These are phyloP conservation scores for Neomicropteryx cornuta DNA, from an alignment of 1,140 invertebrate genomes.

Conservation along the genomic window DNA sequence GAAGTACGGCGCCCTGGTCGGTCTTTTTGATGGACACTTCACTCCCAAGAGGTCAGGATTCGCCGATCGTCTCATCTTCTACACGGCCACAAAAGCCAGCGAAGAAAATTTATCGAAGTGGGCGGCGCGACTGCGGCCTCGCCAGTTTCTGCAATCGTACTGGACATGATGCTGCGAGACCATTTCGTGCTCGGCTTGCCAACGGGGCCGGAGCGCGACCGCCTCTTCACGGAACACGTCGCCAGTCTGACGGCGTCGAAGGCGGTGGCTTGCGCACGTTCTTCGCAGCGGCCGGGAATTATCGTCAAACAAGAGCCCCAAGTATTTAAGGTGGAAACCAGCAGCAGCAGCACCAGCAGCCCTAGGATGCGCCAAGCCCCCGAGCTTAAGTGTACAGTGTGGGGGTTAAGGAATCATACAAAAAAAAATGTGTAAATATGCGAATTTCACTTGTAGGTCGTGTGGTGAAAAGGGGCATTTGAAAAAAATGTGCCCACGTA, in stretches of 20 bases:
- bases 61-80: conserved; percentile 9
- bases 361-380: too few species aligned
- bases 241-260: conserved; percentile 1
- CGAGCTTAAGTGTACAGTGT: too few species aligned
- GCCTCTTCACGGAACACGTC: neutral
- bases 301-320: too few species aligned
- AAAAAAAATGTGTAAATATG: too few species aligned
- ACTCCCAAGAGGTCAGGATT: conserved; percentile 11
- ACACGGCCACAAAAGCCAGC: conserved; percentile 4
- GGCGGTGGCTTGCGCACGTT: too few species aligned
- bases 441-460: too few species aligned
- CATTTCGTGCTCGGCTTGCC: conserved; percentile 4
- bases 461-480: too few species aligned
- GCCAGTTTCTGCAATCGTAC: conserved; percentile 1
- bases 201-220: conserved; percentile 1
- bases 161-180: neutral
- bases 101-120: conserved; percentile 10
- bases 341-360: too few species aligned
- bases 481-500: too few species aligned
- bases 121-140: conserved; percentile 8
- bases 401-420: too few species aligned
- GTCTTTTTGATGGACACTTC: conserved; percentile 11
- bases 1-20: conserved; percentile 11
- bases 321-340: too few species aligned
- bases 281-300: too few species aligned